These are phyloP conservation scores for Ciconia nigra DNA, from an alignment of 2,797 vertebrate species.

Conservation along the genomic window DNA sequence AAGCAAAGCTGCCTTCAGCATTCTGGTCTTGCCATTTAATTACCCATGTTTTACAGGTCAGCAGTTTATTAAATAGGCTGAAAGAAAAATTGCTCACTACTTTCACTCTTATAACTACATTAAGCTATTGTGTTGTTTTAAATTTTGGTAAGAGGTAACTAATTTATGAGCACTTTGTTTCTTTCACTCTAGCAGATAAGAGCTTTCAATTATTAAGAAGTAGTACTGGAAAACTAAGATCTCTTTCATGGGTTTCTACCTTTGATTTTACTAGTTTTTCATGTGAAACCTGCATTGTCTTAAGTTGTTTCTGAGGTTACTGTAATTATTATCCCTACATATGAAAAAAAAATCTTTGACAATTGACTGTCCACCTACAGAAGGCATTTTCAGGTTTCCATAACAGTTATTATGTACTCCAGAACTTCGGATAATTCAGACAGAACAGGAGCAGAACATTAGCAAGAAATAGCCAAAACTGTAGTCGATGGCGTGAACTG, in stretches of 20 bases:
- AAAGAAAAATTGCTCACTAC: background rate
- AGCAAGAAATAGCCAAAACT: background rate
- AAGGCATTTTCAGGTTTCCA: background rate
- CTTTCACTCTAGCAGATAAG: background rate
- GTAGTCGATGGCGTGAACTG: background rate
- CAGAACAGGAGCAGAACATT: background rate
- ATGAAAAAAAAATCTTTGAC: background rate
- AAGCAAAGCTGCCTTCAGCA: background rate
- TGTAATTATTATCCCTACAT: background rate
- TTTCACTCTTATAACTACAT: background rate
- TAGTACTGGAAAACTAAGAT: background rate
- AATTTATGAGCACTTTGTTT: background rate
- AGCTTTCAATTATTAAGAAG: background rate
- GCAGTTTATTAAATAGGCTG: background rate
- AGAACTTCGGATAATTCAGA: background rate
- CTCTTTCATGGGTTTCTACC: background rate
- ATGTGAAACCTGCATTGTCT: background rate
- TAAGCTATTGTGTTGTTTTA: background rate
- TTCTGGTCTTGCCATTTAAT: constrained; percentile 4
- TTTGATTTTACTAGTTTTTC: background rate
- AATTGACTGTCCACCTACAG: background rate
- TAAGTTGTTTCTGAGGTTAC: background rate
- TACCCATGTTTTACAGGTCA: background rate
- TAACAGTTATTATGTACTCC: background rate
- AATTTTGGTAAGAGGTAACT: background rate